Conservation (phyloP, 1,140 invertebrate genomes). For the Tetraneura akinire region DNA sequence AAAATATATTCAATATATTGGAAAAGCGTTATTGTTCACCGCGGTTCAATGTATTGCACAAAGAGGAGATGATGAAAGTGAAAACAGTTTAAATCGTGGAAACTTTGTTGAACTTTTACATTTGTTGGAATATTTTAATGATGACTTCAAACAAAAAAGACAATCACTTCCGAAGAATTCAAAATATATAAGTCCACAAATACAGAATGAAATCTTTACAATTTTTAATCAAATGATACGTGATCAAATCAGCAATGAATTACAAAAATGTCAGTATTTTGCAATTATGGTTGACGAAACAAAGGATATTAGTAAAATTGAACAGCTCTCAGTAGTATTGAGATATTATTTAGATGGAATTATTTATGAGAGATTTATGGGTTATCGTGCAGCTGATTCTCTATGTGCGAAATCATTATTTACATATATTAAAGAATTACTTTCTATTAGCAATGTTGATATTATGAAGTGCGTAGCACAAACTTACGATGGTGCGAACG, state of each 20-base stretch:
- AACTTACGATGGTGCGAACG: not conserved
- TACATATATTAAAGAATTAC: not conserved
- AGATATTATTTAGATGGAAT: not conserved
- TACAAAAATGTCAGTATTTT: conserved; percentile 7
- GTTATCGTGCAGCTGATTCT: not conserved
- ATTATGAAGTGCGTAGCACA: not conserved
- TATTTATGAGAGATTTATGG: not conserved
- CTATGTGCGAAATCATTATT: not conserved
- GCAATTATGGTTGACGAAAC: conserved; percentile 10
- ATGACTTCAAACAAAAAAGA: no score
- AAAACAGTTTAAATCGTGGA: no score
- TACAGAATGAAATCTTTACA: conserved; percentile 37
- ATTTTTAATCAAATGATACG: not conserved
- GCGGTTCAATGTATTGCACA: no score
- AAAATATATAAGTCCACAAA: no score
- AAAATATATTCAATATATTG: no score
- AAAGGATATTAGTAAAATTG: conserved; percentile 22
- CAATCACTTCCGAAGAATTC: no score
- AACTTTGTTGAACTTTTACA: no score
- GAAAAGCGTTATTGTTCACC: no score
- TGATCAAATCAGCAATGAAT: not conserved
- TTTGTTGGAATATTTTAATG: no score
- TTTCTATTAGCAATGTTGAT: not conserved
- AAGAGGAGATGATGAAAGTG: no score
- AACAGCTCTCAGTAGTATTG: conserved; percentile 9